Evolutionary conservation across 2,888 invertebrate genomes (phyloP).

Genomic region (Ypsolopha scabrella): DNA sequence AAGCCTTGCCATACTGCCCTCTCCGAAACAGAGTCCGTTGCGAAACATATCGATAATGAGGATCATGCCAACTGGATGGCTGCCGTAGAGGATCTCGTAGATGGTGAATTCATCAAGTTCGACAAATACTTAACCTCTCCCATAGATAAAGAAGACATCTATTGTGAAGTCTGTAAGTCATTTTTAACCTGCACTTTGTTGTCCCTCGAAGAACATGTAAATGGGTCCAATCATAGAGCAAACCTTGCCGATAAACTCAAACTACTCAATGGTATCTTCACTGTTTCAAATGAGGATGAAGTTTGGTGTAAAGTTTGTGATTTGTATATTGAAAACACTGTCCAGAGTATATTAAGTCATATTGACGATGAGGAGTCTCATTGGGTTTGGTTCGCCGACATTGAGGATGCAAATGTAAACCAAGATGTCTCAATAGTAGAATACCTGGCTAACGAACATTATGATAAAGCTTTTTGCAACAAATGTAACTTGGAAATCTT

Average conservation of each 20-base stretch:
- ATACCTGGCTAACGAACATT: conserved; percentile 31
- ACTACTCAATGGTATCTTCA: conserved; percentile 37
- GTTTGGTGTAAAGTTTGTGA: conserved; percentile 45
- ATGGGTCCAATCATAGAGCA: conserved; percentile 28
- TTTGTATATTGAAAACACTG: conserved; percentile 28
- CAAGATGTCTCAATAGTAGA: conserved; percentile 30
- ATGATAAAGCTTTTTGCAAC: conserved; percentile 34
- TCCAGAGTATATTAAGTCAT: conserved; percentile 26
- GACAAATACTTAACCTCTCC: conserved; percentile 32
- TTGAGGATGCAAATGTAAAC: conserved; percentile 34
- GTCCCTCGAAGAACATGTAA: conserved; percentile 37
- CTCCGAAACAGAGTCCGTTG: conserved; percentile 29
- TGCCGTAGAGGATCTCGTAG: conserved; percentile 36
- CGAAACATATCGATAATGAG: conserved; percentile 32
- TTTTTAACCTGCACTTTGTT: conserved; percentile 26
- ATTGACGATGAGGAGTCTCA: conserved; percentile 37
- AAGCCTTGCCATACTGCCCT: conserved; percentile 33
- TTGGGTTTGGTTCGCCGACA: conserved; percentile 36
- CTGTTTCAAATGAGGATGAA: conserved; percentile 27
- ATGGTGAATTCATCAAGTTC: conserved; percentile 38
- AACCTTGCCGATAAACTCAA: conserved; percentile 35
- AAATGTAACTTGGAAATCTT: conserved; percentile 32
- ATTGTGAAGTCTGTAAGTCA: conserved; percentile 34
- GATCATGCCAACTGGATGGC: conserved; percentile 41
- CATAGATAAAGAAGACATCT: conserved; percentile 23